Evolutionary conservation across 1,140 invertebrate species (phyloP).

Genomic region (Macrobrachium nipponense): DNA sequence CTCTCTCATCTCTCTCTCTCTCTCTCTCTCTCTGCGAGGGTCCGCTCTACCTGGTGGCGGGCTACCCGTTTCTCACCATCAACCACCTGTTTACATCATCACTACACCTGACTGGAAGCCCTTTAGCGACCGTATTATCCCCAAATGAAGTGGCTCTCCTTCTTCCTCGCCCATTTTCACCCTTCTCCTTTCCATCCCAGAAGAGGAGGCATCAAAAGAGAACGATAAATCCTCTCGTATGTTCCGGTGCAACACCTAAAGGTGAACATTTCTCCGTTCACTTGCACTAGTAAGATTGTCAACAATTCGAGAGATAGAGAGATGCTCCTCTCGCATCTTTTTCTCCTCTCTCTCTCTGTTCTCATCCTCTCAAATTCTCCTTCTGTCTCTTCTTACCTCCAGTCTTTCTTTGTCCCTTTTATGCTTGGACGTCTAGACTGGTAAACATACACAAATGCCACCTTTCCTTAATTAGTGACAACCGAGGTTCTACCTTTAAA

Average conservation of each 20-base stretch:
- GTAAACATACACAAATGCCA: no score
- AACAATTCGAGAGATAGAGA: not conserved
- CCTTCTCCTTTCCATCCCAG: not conserved
- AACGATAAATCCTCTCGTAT: not conserved
- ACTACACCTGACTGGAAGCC: not conserved
- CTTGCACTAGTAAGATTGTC: no score
- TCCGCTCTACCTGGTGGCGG: no score
- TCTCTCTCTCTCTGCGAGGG: not conserved
- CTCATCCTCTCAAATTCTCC: not conserved
- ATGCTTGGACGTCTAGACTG: not conserved
- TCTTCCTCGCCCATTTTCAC: not conserved
- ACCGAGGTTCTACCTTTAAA: no score
- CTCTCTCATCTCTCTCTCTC: slow-evolving; percentile 1
- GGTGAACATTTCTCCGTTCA: no score
- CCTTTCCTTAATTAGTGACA: no score
- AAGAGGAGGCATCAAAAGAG: not conserved
- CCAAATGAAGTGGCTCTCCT: not conserved
- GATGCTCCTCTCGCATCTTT: not conserved
- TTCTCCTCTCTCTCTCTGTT: not conserved
- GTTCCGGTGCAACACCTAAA: not conserved
- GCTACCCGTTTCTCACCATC: no score
- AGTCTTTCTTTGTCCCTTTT: not conserved
- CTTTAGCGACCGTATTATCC: not conserved
- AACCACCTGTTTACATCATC: no score
- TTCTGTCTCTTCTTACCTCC: not conserved